Base-by-base conservation (phyloP, 2,797 vertebrate genomes). In the Myotis myotis region DNA sequence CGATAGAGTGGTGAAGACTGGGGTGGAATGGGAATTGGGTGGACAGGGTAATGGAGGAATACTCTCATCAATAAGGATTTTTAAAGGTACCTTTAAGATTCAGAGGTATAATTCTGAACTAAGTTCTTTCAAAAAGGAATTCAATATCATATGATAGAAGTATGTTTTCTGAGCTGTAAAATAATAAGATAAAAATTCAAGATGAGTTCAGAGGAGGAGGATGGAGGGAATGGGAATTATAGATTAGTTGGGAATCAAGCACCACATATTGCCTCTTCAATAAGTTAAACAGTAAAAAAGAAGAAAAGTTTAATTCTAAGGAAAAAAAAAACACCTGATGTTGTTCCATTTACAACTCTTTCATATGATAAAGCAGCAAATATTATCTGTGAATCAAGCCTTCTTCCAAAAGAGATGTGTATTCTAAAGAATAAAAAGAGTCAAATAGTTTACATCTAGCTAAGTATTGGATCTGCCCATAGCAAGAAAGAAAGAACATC, bases 291-390 rank as follows among this genome's bases (percentile, higher is more conserved):
- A 55, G 38, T 53, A 8, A 60, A 60, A 20, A 11, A 11, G 23
- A 57, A 28, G 2, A 12, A 60, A 60, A 60, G 22, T 83, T 70
- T 81, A 88, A 85, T 66, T 70, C 36, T 47, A 81, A 92, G 41
- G 4, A 12, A 36, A 62, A 38, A 41, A 72, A 72, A 87, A 83
- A 87, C 20, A 20, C 1, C 57, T 66, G 13, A 64, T 55, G 2
- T 3, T 84, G 10, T 79, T 92, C 72, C 76, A 90, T 33, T 83
- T 92, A 92, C 6, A 95, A 80, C 9, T 75, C n/a, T 91, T 93
- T 47, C n/a, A 30, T 30, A 80, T 15, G 4, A 70, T 64, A 92
- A 38, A 80, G 2, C 41, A 75, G 72, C 57, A 93, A 75, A 70
- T 47, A 15, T 33, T 79, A 89, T 51, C 70, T 89, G 22, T 75